These are phyloP conservation scores for Mirounga angustirostris DNA, from an alignment of 2,113 vertebrate species.

Conservation along the genomic window DNA sequence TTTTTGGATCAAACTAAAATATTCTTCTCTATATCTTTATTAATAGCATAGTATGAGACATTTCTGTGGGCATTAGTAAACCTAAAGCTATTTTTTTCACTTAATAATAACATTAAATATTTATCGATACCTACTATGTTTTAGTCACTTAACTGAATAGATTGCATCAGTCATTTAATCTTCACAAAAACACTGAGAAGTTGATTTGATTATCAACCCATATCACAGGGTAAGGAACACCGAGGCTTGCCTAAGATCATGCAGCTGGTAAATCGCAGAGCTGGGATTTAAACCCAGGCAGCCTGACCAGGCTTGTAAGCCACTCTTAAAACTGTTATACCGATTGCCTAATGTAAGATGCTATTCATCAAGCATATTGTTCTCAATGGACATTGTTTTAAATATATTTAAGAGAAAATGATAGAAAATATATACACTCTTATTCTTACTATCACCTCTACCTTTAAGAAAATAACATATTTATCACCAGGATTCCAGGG, in stretches of 20 bases:
- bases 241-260: background rate
- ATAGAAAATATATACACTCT: background rate
- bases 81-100: background rate
- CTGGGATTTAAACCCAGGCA: background rate
- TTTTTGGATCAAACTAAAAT: slow-evolving; percentile 10
- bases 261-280: background rate
- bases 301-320: background rate
- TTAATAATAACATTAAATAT: background rate
- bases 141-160: background rate
- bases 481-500: background rate
- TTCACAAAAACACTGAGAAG: background rate
- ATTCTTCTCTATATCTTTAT: background rate
- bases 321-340: background rate
- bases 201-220: background rate
- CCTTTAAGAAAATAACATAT: background rate
- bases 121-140: background rate
- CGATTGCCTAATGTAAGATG: background rate
- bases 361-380: background rate
- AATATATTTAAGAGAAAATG: background rate
- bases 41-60: background rate
- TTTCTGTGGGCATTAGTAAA: background rate
- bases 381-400: background rate
- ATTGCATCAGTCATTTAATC: background rate
- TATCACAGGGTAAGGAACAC: background rate
- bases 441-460: background rate